A percentile compares a stretch with the other conserved stretches of the same genome.
These are phyloP conservation scores for Omphaloscelis lunosa DNA, from an alignment of 2,888 invertebrate genomes.

Conservation along the genomic window DNA sequence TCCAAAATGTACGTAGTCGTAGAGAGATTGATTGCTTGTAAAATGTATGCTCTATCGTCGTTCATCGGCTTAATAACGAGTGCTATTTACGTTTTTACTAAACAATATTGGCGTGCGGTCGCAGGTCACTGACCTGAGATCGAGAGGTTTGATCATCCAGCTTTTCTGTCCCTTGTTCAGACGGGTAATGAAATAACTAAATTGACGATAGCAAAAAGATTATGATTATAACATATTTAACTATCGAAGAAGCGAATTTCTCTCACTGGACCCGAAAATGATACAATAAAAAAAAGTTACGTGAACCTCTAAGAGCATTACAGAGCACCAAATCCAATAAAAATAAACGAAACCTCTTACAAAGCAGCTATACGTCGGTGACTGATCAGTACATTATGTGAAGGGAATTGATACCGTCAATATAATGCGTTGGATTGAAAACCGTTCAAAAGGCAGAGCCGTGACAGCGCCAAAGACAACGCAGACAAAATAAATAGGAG, in stretches of 20 bases:
- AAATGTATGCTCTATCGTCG: not conserved
- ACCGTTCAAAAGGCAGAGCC: slow-evolving; percentile 86
- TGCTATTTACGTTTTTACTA: not conserved
- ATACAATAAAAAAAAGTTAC: not conserved
- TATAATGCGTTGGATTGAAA: slow-evolving; percentile 86
- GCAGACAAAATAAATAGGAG: slow-evolving; percentile 89
- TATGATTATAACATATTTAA: not conserved
- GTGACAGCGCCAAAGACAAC: slow-evolving; percentile 88
- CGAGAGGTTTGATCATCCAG: not conserved
- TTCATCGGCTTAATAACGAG: not conserved
- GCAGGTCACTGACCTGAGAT: slow-evolving; percentile 41
- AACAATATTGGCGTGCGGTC: not conserved
- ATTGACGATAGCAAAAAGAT: not conserved
- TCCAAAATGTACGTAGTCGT: not conserved
- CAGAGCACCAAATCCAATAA: slow-evolving; percentile 44
- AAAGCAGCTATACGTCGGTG: slow-evolving; percentile 52
- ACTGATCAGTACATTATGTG: slow-evolving; percentile 75
- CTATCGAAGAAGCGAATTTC: not conserved
- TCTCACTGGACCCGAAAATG: not conserved
- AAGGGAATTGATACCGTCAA: slow-evolving; percentile 87
- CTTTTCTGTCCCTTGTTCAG: not conserved
- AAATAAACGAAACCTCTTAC: slow-evolving; percentile 46
- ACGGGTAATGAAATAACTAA: not conserved
- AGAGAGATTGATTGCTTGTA: slow-evolving; percentile 3
- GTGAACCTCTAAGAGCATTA: slow-evolving; percentile 16